Base-by-base conservation (phyloP, 2,888 invertebrate species). In the Conus canariensis region DNA sequence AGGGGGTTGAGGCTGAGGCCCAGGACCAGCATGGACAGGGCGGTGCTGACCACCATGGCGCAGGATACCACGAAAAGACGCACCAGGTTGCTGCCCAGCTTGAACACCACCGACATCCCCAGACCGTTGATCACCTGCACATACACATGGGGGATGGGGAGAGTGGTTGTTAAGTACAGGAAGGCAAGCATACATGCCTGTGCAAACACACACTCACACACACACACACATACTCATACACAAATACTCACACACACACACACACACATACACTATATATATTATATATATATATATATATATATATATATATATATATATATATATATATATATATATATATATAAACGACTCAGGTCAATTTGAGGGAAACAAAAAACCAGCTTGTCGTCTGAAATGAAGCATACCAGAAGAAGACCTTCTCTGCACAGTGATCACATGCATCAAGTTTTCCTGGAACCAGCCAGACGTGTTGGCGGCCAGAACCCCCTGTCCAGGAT, bases 51-150 rank as follows among this genome's bases (percentile, higher is more conserved):
- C 19, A 96, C 89, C 95, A 96, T 96, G 45, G 96, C 95, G 67
- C 94, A 94, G 1, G 96, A 95, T 70, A 96, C 95, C 90, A 96
- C 93, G 92, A 96, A 96, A 64, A 96, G 94, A 3, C 96, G 94
- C 10, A 95, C 95, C 59, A 96, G 95, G 93, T 96, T 96, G 90
- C 94, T 96, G 80, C 95, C 95, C 88, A 96, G 95, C 92, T 96
- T 96, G 95, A 96, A 95, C 60, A 96, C 94, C 60, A 95, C 93
- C 1, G 96, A 96, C 95, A 96, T 96, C 45, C 95, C 94, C 74
- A 96, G 92, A 14, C 96, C 96, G 91, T 94, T 94, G 74, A 93
- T 88, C 9, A 95, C 95, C 96, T 96, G 94, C 10, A 93, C 93
- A 90, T 56, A 90, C 67, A 90, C 87, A 92, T 74, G n/a, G n/a